Evolutionary conservation across 2,888 invertebrate species (phyloP), one percentile per base, ranked within the genome.

Genomic region (Pandemis corylana): DNA sequence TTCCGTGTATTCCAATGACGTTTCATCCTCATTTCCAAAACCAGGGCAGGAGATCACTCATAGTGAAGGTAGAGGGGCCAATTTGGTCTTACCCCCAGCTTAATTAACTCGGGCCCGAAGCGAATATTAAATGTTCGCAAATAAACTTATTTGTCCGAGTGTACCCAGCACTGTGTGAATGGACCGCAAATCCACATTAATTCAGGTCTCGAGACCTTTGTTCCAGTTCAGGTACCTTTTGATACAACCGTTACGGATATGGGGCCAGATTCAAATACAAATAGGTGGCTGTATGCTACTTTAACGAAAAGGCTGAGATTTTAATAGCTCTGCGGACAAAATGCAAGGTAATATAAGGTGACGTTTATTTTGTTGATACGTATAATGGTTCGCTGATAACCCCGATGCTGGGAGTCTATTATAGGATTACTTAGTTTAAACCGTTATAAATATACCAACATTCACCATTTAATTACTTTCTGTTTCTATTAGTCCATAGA

Each of bases 51-150:
- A 61, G 61, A 72, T 68, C 68, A 65, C 68, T 68, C 68, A 63
- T 83, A 75, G 81, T 51, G 51, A 59, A 63, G 73, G 61, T 62
- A 46, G 72, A 64, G 81, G 78, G 77, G 46, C 56, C 73, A 79
- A 80, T 77, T 80, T 77, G 78, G 81, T 83, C 84, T 84, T 81
- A 83, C 85, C 83, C 85, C 88, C 82, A 80, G 82, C 83, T 90
- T 91, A 91, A 92, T 92, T 92, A 92, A 89, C 88, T 80, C 85
- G 78, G 80, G 83, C 84, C 89, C 88, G 87, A 85, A 87, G 88
- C 89, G 89, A 90, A 91, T 91, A 92, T 90, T 90, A 92, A 92
- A 92, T 90, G 90, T 89, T 88, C 82, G 85, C 88, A 89, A 91
- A 91, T 88, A 90, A 85, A 89, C 85, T 86, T 92, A 89, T 90